phyloP scores from a whole-genome alignment of 2,797 vertebrate genomes.

The Hyperoplus lanceolatus region DNA sequence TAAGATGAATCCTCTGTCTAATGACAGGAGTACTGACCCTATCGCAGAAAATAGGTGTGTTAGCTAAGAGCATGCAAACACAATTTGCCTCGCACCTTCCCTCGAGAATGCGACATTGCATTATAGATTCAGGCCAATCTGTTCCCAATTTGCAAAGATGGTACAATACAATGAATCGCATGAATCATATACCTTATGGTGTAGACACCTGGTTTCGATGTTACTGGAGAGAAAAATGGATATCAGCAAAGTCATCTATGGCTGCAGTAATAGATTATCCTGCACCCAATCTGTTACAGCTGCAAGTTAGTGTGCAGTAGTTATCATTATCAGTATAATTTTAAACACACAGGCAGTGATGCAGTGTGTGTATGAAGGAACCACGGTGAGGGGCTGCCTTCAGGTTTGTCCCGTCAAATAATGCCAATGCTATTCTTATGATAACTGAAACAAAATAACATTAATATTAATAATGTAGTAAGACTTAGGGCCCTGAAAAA shows the following conservation, averaged over 20 bases:
- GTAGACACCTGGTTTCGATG: conserved; percentile 74
- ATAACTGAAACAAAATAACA: conserved; percentile 53
- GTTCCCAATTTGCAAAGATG: conserved; percentile 77
- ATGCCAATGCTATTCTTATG: conserved; percentile 44
- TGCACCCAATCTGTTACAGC: conserved; percentile 74
- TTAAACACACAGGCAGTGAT: conserved; percentile 49
- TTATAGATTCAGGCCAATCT: conserved; percentile 69
- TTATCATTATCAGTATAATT: conserved; percentile 68
- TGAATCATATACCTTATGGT: conserved; percentile 78
- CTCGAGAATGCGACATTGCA: conserved; percentile 53
- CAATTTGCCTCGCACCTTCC: conserved; percentile 66
- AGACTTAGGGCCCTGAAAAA: conserved; percentile 29
- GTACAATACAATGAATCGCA: conserved; percentile 73
- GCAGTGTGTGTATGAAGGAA: conserved; percentile 45
- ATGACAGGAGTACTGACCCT: conserved; percentile 77
- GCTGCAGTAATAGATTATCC: conserved; percentile 72
- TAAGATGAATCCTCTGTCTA: conserved; percentile 76
- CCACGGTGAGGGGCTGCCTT: conserved; percentile 46
- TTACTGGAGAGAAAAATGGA: conserved; percentile 67
- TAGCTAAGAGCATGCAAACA: conserved; percentile 70
- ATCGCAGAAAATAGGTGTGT: conserved; percentile 69
- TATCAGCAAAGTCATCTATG: conserved; percentile 77
- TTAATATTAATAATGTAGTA: conserved; percentile 60
- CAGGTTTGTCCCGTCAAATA: conserved; percentile 54
- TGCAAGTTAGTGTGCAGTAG: conserved; percentile 66